Conservation (phyloP, 2,797 vertebrate genomes). For the Discoglossus pictus region DNA sequence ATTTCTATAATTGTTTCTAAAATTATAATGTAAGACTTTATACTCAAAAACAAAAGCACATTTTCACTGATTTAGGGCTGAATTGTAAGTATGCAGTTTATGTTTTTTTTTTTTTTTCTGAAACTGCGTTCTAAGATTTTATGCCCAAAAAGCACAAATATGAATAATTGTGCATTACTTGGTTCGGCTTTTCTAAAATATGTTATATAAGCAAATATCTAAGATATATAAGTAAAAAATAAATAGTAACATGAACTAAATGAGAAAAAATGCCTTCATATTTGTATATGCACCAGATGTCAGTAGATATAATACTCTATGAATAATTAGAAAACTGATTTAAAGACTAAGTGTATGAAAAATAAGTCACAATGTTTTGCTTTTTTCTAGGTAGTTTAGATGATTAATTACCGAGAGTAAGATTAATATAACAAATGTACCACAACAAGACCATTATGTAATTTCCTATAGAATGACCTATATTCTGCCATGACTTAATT, state of each 20-base stretch:
- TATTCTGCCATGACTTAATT: conserved; percentile 11
- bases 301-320: neutral
- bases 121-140: too few species aligned
- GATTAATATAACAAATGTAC: conserved; percentile 6
- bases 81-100: too few species aligned
- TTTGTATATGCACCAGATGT: neutral
- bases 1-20: too few species aligned
- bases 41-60: too few species aligned
- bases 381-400: conserved; percentile 11
- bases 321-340: conserved; percentile 1
- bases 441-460: neutral
- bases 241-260: neutral
- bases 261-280: neutral
- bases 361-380: conserved; percentile 10
- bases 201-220: conserved; percentile 10
- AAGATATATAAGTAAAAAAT: neutral
- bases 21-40: too few species aligned
- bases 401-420: neutral
- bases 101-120: too few species aligned
- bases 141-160: too few species aligned
- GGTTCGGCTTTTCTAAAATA: too few species aligned
- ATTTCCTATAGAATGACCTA: conserved; percentile 8
- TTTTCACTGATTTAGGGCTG: too few species aligned
- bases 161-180: too few species aligned
- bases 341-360: conserved; percentile 3